These are phyloP conservation scores for Lasioglossum pauxillum DNA, from an alignment of 2,888 invertebrate genomes.

Conservation along the genomic window DNA sequence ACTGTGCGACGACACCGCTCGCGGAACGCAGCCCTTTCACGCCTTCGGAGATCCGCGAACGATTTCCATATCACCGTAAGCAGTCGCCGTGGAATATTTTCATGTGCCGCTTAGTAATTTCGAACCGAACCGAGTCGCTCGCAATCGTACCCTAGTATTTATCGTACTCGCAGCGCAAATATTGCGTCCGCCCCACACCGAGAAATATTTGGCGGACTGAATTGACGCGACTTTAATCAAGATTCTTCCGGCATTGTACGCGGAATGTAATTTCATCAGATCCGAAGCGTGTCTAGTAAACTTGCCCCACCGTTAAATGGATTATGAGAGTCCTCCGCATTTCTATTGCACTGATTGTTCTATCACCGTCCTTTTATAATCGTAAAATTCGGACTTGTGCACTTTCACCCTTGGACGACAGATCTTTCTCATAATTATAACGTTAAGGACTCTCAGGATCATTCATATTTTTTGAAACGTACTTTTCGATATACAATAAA, in stretches of 20 bases:
- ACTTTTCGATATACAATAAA: no score
- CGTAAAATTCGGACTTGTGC: neutral
- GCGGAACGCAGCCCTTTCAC: constrained; percentile 26
- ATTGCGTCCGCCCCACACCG: neutral
- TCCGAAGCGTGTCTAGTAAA: neutral
- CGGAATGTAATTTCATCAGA: constrained; percentile 7
- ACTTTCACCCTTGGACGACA: no score
- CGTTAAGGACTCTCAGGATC: no score
- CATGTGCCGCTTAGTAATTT: constrained; percentile 47
- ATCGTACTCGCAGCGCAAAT: neutral
- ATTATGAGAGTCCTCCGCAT: neutral
- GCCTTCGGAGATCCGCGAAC: constrained; percentile 39
- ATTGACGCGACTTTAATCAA: constrained; percentile 6
- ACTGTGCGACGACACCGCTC: constrained; percentile 30
- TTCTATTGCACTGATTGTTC: neutral
- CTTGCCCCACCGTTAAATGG: neutral
- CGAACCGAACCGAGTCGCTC: neutral
- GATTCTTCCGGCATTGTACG: neutral
- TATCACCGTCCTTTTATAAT: neutral
- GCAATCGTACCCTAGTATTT: neutral
- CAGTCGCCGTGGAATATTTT: constrained; percentile 53
- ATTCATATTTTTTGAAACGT: no score
- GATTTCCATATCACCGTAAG: constrained; percentile 52
- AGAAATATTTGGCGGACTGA: neutral
- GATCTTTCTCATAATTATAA: no score